Evolutionary conservation across 1,140 invertebrate genomes (phyloP), one percentile per base, ranked within the genome.

Genomic region (Atta cephalotes): DNA sequence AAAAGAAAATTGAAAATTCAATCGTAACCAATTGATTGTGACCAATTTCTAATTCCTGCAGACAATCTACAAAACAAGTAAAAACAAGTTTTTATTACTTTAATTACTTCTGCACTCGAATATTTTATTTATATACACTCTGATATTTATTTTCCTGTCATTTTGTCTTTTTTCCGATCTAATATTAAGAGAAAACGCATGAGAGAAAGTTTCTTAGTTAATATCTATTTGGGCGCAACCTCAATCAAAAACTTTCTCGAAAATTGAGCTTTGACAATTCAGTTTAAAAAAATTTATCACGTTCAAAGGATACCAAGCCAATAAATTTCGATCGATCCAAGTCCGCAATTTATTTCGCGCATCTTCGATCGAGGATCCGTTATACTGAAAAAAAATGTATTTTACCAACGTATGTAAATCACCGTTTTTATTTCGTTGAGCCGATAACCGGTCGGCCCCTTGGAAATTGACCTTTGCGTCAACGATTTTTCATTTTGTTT

Each of bases 201-300:
- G 14, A 51, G 25, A 79, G 18, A 65, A 79, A 79, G 39, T 66
- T 65, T 31, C 62, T 79, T 49, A n/a, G 25, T 65, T 12, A 7
- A 31, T 58, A 63, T 78, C 39, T 78, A n/a, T 66, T 49, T 28
- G 35, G 3, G 21, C 18, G 12, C 16, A 12, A 51, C 14, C n/a
- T 4, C 4, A 16, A 63, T 51, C 14, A 28, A 77, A 63, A 78
- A 35, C 53, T 79, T 58, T 79, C 12, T 28, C 39, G 39, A 51
- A 78, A 79, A 65, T 65, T 25, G 18, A 49, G 7, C 39, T 45
- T 49, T 5, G 31, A 28, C 3, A 63, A 5, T 3, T 45, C 39
- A 45, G 12, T 79, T 31, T 16, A 21, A 9, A 49, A 39, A 65
- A 65, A 65, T 14, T 49, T 0, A 31, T 49, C 21, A 63, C 16